A percentile compares a stretch with the other conserved stretches of the same genome.
Conservation (phyloP, 2,113 vertebrate genomes). For the Otocyon megalotis region DNA sequence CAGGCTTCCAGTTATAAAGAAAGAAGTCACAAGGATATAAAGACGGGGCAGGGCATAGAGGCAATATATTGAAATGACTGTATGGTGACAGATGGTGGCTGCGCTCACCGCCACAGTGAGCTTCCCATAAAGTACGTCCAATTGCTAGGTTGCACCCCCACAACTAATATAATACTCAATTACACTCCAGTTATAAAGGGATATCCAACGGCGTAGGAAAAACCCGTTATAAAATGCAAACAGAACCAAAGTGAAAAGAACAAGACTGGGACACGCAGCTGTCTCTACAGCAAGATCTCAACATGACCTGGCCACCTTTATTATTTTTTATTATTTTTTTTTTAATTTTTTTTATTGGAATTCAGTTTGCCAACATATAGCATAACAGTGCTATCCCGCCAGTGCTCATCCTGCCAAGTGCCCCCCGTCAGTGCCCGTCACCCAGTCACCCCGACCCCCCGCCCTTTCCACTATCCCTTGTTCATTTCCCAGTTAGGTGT, state of each 20-base stretch:
- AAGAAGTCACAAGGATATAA: not conserved
- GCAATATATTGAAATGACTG: not conserved
- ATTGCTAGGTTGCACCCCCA: not conserved
- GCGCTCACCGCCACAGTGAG: not conserved
- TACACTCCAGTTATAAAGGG: not conserved
- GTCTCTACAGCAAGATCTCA: not conserved
- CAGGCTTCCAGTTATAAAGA: not conserved
- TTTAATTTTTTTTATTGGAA: too few species aligned
- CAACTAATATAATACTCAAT: not conserved
- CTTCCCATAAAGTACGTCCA: not conserved
- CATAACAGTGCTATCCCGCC: too few species aligned
- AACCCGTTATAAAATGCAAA: not conserved
- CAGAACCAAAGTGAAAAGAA: not conserved
- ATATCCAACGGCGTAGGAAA: not conserved
- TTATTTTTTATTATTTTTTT: too few species aligned
- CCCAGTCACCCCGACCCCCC: too few species aligned
- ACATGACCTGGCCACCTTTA: not conserved
- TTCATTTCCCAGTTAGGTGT: too few species aligned
- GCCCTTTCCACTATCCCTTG: too few species aligned
- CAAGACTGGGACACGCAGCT: not conserved
- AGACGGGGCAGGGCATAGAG: not conserved
- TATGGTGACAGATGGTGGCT: not conserved
- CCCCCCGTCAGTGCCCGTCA: too few species aligned
- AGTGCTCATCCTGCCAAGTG: too few species aligned
- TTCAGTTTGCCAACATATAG: too few species aligned